These are phyloP conservation scores for Acipenser ruthenus DNA, from an alignment of 2,797 vertebrate genomes.

Conservation along the genomic window DNA sequence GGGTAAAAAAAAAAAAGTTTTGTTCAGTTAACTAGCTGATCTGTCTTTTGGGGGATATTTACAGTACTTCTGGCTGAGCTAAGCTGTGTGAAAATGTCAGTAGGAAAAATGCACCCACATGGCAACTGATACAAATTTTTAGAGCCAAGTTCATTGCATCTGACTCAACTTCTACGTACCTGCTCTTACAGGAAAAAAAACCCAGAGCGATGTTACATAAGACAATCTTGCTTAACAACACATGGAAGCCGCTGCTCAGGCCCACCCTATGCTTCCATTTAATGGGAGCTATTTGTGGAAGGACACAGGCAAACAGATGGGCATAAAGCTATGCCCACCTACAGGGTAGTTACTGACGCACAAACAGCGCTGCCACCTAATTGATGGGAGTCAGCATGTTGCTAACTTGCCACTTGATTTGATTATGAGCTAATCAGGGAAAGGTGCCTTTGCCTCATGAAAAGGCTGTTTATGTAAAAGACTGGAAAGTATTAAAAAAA, in stretches of 20 bases:
- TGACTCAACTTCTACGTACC: conserved; percentile 18
- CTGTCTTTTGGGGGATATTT: background rate
- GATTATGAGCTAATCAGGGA: conserved; percentile 36
- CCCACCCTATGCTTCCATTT: conserved; percentile 37
- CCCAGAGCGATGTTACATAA: conserved; percentile 38
- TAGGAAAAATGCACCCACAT: conserved; percentile 1
- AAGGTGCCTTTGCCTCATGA: conserved; percentile 43
- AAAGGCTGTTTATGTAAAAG: conserved; percentile 27
- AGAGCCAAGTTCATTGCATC: conserved; percentile 15
- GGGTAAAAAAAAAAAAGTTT: background rate
- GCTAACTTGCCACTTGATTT: conserved; percentile 38
- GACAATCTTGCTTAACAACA: conserved; percentile 30
- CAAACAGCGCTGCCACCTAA: conserved; percentile 26
- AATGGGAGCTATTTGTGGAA: conserved; percentile 53
- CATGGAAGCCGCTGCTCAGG: conserved; percentile 30
- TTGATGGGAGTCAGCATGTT: conserved; percentile 30
- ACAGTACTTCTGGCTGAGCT: background rate
- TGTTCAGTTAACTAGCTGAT: background rate
- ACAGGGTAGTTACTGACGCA: conserved; percentile 23
- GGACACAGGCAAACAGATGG: conserved; percentile 45
- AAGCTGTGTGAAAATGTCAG: background rate
- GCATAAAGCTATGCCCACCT: conserved; percentile 40
- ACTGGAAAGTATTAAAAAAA: conserved; percentile 13
- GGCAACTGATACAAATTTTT: conserved; percentile 5
- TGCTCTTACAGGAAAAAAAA: conserved; percentile 24